Base-by-base conservation (phyloP, 2,888 invertebrate species). In the Dorcus hopei region DNA sequence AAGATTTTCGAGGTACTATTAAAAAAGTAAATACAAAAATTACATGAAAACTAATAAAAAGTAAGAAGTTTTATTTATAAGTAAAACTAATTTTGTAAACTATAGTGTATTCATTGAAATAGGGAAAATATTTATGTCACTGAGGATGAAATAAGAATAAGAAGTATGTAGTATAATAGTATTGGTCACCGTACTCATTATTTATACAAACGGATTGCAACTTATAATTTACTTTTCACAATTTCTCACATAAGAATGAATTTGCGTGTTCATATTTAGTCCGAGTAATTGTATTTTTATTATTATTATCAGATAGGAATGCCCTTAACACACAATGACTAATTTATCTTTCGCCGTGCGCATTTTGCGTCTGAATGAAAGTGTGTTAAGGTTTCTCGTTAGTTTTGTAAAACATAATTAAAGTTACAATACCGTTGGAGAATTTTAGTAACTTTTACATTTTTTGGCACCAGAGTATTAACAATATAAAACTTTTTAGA, bases 381-480 rank as follows among this genome's bases (percentile, higher is more conserved):
- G 45, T 45, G 19, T 45, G 45, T 45, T 45, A 45, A 45, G 45
- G 45, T 45, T 45, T 14, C 14, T 45, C 55, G 11, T 55, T 43
- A 43, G 49, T 54, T n/a, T 58, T 48, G 9, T 50, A 26, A 53
- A 33, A 45, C 19, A 45, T 45, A 45, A 45, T 45, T 45, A 45
- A 9, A 45, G 45, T 26, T 56, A 38, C 56, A 51, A 47, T 38
- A 55, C 48, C 49, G 23, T 49, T 19, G 39, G 45, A 14, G 23
- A 39, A 41, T 68, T 70, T 74, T 75, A 76, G 74, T 76, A 76
- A 77, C 77, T 76, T 73, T 70, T 53, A 23, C 70, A 70, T 66
- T 70, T 68, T 78, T 78, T 78, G 78, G 78, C 78, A 78, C 78
- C 77, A 74, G 77, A 74, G 66, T 74, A 74, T 75, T 70, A 70